Base-by-base conservation (phyloP, 1,140 invertebrate genomes). In the Cherax destructor region DNA sequence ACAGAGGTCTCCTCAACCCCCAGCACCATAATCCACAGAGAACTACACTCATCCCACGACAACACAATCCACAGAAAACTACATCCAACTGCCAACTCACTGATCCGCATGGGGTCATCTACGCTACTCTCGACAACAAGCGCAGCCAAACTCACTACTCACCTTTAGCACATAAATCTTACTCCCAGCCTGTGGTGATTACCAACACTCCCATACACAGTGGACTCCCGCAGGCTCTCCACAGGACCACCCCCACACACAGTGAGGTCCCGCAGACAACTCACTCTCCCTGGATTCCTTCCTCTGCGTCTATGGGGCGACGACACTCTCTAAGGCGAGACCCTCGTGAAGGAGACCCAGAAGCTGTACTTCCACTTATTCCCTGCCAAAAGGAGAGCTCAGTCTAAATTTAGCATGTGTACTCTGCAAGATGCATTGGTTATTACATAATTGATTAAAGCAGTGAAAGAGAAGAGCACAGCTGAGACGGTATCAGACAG, bases 331-430 rank as follows among this genome's bases (percentile, higher is more conserved):
- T 74, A n/a, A 74, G 69, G 24, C 69, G 24, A 9, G 69, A 74
- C n/a, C 69, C 69, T 11, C 69, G 30, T n/a, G 4, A n/a, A 10
- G n/a, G 69, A 10, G 69, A 74, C 69, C 69, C 69, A 3, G 69
- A 74, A n/a, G 24, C 69, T 30, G 24, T 10, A 1, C 7, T 74
- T 10, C 69, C 69, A 16, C 24, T 74, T 10, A 74, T 74, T 6
- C n/a, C n/a, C 69, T 30, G 21, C n/a, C 69, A 74, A 30, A 74
- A 74, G 69, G 69, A 74, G 24, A 74, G 69, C 69, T 74, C 69
- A 5, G 69, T 74, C 5, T 74, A 74, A 41, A 41, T 41, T 41
- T 41, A 41, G 30, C 30, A 41, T 41, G 30, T 41, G 30, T 41
- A 41, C 30, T 41, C 30, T 2, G 30, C 30, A 41, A 41, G 30